Evolutionary conservation across 2,113 vertebrate genomes (phyloP).

Genomic region (Oreotragus oreotragus): DNA sequence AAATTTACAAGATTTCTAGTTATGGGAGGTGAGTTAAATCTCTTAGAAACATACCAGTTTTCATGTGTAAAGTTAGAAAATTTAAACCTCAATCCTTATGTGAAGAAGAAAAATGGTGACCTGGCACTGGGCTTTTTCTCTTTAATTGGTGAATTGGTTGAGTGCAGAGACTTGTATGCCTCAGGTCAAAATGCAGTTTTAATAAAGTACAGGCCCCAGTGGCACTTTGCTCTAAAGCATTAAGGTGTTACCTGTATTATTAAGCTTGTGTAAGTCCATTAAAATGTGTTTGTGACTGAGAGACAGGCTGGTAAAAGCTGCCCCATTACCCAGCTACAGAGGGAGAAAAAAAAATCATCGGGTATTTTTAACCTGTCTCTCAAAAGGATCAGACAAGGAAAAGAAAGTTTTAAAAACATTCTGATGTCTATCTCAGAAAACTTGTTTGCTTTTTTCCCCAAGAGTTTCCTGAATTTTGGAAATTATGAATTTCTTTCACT

Average conservation of each 20-base stretch:
- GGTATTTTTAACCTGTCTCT: background rate
- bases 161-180: background rate
- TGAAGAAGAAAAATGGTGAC: slow-evolving; percentile 25
- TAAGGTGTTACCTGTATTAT: slow-evolving; percentile 23
- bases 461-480: background rate
- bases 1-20: slow-evolving; percentile 27
- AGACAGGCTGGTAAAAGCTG: background rate
- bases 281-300: background rate
- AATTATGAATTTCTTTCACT: background rate
- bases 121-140: background rate
- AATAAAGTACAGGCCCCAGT: background rate
- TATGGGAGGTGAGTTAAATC: slow-evolving; percentile 21
- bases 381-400: background rate
- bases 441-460: background rate
- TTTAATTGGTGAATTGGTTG: background rate
- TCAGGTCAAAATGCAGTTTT: slow-evolving; percentile 38
- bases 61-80: slow-evolving; percentile 5
- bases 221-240: background rate
- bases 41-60: slow-evolving; percentile 31
- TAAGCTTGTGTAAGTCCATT: slow-evolving; percentile 18
- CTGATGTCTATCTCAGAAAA: background rate
- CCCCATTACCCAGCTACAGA: background rate
- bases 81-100: background rate
- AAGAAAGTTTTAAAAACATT: background rate
- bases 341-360: background rate